A percentile compares a stretch with the other conserved stretches of the same genome.
Conservation (phyloP, 2,113 vertebrate genomes). For the Sceloporus tristichus region DNA sequence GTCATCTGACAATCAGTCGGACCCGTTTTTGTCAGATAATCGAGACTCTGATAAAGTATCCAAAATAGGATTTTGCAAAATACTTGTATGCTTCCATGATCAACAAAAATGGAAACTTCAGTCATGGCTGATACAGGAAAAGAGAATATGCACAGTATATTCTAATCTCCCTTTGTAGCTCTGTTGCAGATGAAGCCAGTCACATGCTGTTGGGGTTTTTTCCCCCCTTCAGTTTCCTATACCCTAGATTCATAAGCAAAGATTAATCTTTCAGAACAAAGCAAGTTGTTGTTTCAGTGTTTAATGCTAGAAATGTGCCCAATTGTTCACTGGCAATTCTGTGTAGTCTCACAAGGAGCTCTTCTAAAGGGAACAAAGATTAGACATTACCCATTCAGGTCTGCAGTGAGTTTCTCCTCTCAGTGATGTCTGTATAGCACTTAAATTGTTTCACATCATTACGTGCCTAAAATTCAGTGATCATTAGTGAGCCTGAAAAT, state of each 20-base stretch:
- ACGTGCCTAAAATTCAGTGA: constrained; percentile 41
- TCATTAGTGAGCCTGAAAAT: constrained; percentile 45
- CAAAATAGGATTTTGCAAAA: too few relatives aligned
- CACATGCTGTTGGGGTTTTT: not conserved
- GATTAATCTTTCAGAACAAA: constrained; percentile 3
- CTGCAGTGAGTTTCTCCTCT: constrained; percentile 26
- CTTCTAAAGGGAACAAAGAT: constrained; percentile 35
- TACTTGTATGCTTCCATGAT: too few relatives aligned
- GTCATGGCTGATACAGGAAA: too few relatives aligned
- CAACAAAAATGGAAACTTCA: too few relatives aligned
- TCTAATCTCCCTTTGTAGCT: not conserved
- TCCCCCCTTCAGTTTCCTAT: accelerated
- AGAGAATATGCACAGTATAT: too few relatives aligned
- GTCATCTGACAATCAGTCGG: too few relatives aligned
- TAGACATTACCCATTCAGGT: not conserved
- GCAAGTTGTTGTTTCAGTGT: not conserved
- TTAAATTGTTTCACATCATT: constrained; percentile 46
- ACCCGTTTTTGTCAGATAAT: too few relatives aligned
- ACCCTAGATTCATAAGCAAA: not conserved
- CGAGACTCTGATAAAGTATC: too few relatives aligned
- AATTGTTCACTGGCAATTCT: constrained; percentile 35
- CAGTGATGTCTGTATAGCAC: constrained; percentile 50
- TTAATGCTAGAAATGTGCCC: not conserved
- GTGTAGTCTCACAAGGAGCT: not conserved
- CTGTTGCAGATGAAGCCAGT: accelerated